Base-by-base conservation (phyloP, 2,797 vertebrate species). In the Phrynocephalus vlangalii region DNA sequence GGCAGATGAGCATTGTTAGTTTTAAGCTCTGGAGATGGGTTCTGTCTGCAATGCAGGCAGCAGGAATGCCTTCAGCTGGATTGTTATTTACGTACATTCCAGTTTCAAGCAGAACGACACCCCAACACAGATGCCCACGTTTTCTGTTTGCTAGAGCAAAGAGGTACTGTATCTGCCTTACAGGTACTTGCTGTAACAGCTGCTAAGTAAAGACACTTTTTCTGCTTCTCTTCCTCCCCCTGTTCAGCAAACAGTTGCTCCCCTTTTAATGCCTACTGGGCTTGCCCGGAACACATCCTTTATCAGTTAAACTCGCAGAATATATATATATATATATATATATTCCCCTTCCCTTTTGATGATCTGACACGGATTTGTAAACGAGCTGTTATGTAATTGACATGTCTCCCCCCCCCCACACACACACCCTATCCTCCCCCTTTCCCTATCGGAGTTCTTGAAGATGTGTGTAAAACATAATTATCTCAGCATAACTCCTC, bases 281-380 rank as follows among this genome's bases (percentile, higher is more conserved):
- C 86, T 91, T 91, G 90, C 87, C 90, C 86, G 22, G 88, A 94
- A 88, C 91, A 87, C 67, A 8, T 11, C 86, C 83, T 85, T 86
- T 70, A 63, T 91, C 89, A 13, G 33, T 84, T 89, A 13, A 16
- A 83, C 52, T 80, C 66, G 16, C 63, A 60, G 82, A 85, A 5
- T 4, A 38, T 44, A 44, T 44, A 44, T 44, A 38, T 38, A 38
- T 38, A 38, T 38, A 38, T 38, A 38, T 38, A 38, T 38, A 38
- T 38, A 33, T 33, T 44, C 6, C 16, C 7, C 30, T 20, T 56
- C 8, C 38, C 5, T 24, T 86, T 20, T 88, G 90, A 88, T 85
- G 84, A 85, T 75, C 83, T 72, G 92, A 86, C 28, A 0, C 50
- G 86, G 71, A n/a, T 91, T 92, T 90, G 89, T 91, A 56, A 79